phyloP scores from a whole-genome alignment of 2,888 invertebrate genomes.

The Pimpla rufipes region DNA sequence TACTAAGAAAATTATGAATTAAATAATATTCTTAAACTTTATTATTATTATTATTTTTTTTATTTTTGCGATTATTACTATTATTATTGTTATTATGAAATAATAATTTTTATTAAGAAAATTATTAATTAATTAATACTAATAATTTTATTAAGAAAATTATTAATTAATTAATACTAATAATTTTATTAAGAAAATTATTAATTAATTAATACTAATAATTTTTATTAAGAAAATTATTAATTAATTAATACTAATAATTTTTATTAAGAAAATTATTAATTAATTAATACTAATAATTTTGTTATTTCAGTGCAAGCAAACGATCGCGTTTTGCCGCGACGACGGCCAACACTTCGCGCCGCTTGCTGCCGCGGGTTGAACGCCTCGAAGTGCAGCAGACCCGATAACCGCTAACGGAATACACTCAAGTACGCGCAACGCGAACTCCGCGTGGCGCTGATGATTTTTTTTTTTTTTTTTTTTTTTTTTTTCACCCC shows the following conservation, averaged over 20 bases:
- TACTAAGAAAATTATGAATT: too few relatives aligned
- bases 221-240: too few relatives aligned
- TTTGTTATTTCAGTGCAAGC: background rate
- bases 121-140: too few relatives aligned
- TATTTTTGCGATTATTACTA: background rate
- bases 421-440: conserved; percentile 70
- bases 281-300: too few relatives aligned
- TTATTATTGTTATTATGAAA: too few relatives aligned
- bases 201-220: too few relatives aligned
- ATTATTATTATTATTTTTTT: conserved; percentile 15
- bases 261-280: too few relatives aligned
- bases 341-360: conserved; percentile 73
- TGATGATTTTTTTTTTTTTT: conserved; percentile 56
- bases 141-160: background rate
- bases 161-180: background rate
- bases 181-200: too few relatives aligned
- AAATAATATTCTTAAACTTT: too few relatives aligned
- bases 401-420: conserved; percentile 83
- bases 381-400: conserved; percentile 83
- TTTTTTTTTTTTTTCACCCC: conserved; percentile 32
- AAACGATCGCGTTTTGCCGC: conserved; percentile 58
- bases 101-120: too few relatives aligned
- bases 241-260: background rate
- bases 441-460: conserved; percentile 47
- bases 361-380: conserved; percentile 81